phyloP scores from a whole-genome alignment of 2,797 vertebrate species.

The Protosalanx chinensis region DNA sequence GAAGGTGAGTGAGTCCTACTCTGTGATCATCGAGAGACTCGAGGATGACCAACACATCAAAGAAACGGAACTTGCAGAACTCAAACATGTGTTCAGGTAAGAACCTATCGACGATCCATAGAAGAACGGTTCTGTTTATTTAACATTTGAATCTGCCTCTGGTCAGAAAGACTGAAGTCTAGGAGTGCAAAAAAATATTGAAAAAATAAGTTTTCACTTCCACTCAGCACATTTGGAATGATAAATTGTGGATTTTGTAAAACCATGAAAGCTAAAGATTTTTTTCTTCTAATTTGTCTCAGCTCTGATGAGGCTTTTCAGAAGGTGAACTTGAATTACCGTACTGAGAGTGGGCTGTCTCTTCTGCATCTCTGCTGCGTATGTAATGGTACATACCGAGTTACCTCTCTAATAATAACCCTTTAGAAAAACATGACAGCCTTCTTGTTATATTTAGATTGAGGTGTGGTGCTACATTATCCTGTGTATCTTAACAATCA shows the following conservation, averaged over 20 bases:
- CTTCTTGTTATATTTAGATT: background rate
- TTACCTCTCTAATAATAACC: constrained; percentile 62
- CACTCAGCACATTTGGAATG: background rate
- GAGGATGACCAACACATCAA: constrained; percentile 87
- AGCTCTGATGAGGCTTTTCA: constrained; percentile 94
- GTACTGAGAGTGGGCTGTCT: constrained; percentile 87
- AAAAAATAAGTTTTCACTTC: background rate
- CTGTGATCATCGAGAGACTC: constrained; percentile 80
- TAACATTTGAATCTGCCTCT: background rate
- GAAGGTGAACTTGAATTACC: constrained; percentile 91
- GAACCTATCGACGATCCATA: background rate
- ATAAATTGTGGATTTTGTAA: background rate
- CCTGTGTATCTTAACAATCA: constrained; percentile 45
- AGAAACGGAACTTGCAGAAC: constrained; percentile 80
- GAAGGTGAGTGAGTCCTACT: constrained; percentile 91
- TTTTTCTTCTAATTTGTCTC: constrained; percentile 34
- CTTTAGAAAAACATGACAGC: constrained; percentile 44
- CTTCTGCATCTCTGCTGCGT: constrained; percentile 92
- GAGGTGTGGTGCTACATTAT: background rate
- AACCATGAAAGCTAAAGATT: constrained; percentile 34
- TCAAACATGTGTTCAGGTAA: constrained; percentile 90
- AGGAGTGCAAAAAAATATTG: too few relatives aligned
- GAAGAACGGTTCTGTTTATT: background rate
- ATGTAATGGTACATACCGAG: constrained; percentile 79
- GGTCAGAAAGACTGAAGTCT: background rate